Conservation (phyloP, 1,140 invertebrate genomes). For the Vanessa tameamea region DNA sequence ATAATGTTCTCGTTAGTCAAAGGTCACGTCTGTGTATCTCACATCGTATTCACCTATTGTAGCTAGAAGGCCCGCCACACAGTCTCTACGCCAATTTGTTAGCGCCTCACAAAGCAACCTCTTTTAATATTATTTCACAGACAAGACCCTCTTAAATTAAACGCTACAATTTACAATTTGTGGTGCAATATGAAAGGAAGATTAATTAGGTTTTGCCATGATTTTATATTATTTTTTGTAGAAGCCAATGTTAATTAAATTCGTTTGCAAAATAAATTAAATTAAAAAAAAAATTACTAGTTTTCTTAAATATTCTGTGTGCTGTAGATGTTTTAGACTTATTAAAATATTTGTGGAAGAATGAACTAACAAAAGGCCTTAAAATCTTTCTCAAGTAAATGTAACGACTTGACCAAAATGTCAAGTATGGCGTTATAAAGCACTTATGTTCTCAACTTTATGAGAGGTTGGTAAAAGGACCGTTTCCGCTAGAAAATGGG, state of each 20-base stretch:
- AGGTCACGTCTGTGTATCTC: constrained; percentile 27
- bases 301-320: neutral
- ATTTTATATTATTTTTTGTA: constrained; percentile 29
- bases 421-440: constrained; percentile 34
- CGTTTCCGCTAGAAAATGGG: constrained; percentile 16
- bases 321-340: neutral
- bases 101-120: constrained; percentile 66
- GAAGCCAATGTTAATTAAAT: constrained; percentile 18
- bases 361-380: constrained; percentile 6
- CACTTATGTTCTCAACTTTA: constrained; percentile 37
- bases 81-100: constrained; percentile 64
- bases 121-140: constrained; percentile 64
- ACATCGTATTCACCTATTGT: constrained; percentile 36
- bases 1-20: constrained; percentile 4
- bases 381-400: constrained; percentile 19
- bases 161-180: constrained; percentile 50
- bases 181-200: constrained; percentile 40
- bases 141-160: constrained; percentile 57
- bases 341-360: constrained; percentile 8
- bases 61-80: constrained; percentile 37
- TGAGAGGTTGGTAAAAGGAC: constrained; percentile 31
- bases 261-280: constrained; percentile 5
- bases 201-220: constrained; percentile 30
- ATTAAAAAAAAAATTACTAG: neutral
- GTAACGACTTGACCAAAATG: constrained; percentile 37